A percentile compares a stretch with the other conserved stretches of the same genome.
These are phyloP conservation scores for Caiman crocodilus DNA, from an alignment of 2,797 vertebrate genomes.

Conservation along the genomic window DNA sequence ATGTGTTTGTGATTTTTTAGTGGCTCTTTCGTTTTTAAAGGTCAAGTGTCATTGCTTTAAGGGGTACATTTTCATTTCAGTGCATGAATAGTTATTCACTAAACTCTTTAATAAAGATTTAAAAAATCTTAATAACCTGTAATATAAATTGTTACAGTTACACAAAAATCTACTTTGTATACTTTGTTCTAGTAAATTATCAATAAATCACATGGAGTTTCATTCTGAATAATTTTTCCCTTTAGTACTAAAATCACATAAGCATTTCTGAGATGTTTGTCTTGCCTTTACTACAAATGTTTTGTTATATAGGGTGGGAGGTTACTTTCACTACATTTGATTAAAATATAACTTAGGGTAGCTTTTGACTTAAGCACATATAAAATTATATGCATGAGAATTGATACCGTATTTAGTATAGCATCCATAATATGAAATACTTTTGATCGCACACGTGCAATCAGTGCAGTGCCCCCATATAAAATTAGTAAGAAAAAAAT, in stretches of 20 bases:
- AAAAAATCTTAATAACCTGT: constrained; percentile 48
- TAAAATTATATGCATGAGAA: constrained; percentile 19
- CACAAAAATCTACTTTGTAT: constrained; percentile 2
- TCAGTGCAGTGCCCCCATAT: not conserved
- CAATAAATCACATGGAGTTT: constrained; percentile 36
- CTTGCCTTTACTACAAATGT: constrained; percentile 4
- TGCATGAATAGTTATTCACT: constrained; percentile 1
- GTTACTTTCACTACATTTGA: constrained; percentile 63
- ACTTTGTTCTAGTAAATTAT: constrained; percentile 57
- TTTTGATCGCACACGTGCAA: constrained; percentile 25
- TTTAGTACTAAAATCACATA: constrained; percentile 27
- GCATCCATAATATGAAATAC: constrained; percentile 18
- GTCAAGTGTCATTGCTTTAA: constrained; percentile 37
- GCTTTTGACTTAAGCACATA: constrained; percentile 51
- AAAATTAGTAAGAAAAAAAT: constrained; percentile 42
- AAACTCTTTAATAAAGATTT: constrained; percentile 69
- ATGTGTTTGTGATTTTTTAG: constrained; percentile 52
- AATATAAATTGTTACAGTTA: constrained; percentile 20
- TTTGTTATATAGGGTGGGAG: constrained; percentile 37
- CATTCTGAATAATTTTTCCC: constrained; percentile 48
- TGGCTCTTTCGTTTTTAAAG: constrained; percentile 34
- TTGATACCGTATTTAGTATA: not conserved
- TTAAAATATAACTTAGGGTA: constrained; percentile 56
- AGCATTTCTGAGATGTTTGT: constrained; percentile 36
- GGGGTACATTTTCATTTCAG: constrained; percentile 32